Conservation (phyloP, 2,113 vertebrate genomes). For the Romanogobio albipinnatus region DNA sequence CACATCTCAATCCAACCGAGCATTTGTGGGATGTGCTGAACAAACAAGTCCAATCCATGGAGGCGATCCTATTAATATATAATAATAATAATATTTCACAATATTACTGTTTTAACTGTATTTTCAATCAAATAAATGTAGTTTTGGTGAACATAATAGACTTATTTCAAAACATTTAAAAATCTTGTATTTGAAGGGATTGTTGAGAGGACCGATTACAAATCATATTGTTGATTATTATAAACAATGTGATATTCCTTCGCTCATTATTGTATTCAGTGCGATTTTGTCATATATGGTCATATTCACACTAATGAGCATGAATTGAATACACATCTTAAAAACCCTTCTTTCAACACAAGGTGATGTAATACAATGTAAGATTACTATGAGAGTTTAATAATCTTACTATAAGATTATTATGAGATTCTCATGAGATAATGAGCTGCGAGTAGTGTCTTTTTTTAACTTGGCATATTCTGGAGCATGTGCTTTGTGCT, state of each 20-base stretch:
- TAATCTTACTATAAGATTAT: not conserved
- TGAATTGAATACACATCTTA: conserved; percentile 2
- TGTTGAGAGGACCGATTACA: not conserved
- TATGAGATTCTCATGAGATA: not conserved
- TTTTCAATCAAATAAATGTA: not conserved
- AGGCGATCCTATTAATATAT: too few species aligned
- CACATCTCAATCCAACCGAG: too few species aligned
- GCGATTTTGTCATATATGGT: not conserved
- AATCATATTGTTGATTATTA: too few species aligned
- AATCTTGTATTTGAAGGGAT: too few species aligned
- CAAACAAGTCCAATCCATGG: too few species aligned
- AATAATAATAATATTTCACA: not conserved
- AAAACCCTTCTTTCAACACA: conserved; percentile 2
- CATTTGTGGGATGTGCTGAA: too few species aligned
- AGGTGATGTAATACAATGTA: conserved; percentile 1
- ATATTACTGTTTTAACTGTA: not conserved
- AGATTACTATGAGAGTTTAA: not conserved
- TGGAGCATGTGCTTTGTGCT: not conserved
- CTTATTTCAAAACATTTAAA: not conserved
- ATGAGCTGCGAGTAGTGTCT: not conserved
- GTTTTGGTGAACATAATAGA: not conserved
- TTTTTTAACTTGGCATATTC: conserved; percentile 4
- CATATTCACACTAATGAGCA: not conserved
- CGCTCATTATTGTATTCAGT: not conserved
- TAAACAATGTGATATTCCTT: too few species aligned